These are phyloP conservation scores for Epicampocera succincta DNA, from an alignment of 2,888 invertebrate species.

Conservation along the genomic window DNA sequence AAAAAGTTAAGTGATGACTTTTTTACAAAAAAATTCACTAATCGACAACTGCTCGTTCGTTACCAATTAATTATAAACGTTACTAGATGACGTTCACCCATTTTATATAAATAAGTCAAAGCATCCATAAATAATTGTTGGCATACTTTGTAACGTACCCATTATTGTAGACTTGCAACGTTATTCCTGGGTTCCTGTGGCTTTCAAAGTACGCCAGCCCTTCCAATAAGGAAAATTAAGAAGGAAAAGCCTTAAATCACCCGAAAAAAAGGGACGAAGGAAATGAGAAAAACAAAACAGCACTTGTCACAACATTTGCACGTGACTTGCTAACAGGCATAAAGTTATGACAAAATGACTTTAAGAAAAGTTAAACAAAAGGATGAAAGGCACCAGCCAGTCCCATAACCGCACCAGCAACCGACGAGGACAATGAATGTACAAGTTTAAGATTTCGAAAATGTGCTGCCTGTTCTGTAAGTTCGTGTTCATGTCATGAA, in stretches of 20 bases:
- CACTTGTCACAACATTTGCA: conserved; percentile 65
- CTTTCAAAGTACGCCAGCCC: neutral
- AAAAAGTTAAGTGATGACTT: too few relatives aligned
- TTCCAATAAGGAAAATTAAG: neutral
- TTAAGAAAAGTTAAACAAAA: conserved; percentile 43
- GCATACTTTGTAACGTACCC: too few relatives aligned
- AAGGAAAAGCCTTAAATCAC: conserved; percentile 1
- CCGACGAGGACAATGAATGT: conserved; percentile 33
- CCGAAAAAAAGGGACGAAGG: conserved; percentile 4
- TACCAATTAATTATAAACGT: too few relatives aligned
- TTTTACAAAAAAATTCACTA: too few relatives aligned
- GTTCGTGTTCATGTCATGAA: conserved; percentile 21
- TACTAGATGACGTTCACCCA: too few relatives aligned
- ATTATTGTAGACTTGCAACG: too few relatives aligned
- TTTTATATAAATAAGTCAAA: too few relatives aligned
- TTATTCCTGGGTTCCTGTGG: neutral
- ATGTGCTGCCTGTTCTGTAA: conserved; percentile 34
- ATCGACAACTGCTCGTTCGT: too few relatives aligned
- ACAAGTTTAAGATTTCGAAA: conserved; percentile 37
- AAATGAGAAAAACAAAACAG: neutral
- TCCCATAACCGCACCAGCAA: neutral
- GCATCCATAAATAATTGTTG: too few relatives aligned
- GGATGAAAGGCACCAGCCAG: neutral
- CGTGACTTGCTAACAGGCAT: conserved; percentile 67
- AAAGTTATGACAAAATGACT: conserved; percentile 65